A percentile compares a stretch with the other conserved stretches of the same genome.
Evolutionary conservation across 2,113 vertebrate species (phyloP).

Genomic region (Aythya baeri): DNA sequence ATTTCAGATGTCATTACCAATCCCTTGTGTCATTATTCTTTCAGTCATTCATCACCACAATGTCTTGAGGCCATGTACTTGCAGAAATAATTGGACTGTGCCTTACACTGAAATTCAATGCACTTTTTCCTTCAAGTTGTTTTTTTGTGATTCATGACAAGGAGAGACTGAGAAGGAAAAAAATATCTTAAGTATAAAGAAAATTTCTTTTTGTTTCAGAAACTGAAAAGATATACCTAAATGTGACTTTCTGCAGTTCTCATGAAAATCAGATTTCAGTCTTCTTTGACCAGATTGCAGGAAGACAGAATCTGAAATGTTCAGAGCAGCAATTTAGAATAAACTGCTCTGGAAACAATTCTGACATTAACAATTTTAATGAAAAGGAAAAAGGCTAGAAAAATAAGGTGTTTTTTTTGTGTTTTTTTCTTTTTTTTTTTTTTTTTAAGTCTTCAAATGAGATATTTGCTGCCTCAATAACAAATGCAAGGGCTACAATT

Average conservation of each 20-base stretch:
- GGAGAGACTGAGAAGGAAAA: background rate
- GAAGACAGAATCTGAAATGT: background rate
- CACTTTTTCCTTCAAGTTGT: background rate
- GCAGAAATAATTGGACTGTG: background rate
- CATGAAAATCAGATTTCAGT: constrained; percentile 9
- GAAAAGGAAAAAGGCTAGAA: constrained; percentile 2
- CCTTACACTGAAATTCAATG: background rate
- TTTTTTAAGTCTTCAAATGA: constrained; percentile 18
- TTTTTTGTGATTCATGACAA: background rate
- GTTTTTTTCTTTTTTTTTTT: background rate
- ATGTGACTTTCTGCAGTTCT: background rate
- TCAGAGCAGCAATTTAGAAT: constrained; percentile 9
- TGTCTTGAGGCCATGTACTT: background rate
- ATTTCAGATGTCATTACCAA: background rate
- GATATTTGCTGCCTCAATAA: background rate
- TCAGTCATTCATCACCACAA: background rate
- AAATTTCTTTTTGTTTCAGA: background rate
- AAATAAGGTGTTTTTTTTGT: background rate
- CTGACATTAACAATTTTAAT: constrained; percentile 46
- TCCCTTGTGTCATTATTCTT: background rate
- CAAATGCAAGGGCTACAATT: background rate
- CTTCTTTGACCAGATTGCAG: background rate
- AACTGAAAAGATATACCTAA: background rate
- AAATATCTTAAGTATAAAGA: background rate
- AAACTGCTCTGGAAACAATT: background rate